Percentiles rank a stretch among this genome's conserved stretches.
phyloP scores from a whole-genome alignment of 2,888 invertebrate genomes.

The Muscina levida region DNA sequence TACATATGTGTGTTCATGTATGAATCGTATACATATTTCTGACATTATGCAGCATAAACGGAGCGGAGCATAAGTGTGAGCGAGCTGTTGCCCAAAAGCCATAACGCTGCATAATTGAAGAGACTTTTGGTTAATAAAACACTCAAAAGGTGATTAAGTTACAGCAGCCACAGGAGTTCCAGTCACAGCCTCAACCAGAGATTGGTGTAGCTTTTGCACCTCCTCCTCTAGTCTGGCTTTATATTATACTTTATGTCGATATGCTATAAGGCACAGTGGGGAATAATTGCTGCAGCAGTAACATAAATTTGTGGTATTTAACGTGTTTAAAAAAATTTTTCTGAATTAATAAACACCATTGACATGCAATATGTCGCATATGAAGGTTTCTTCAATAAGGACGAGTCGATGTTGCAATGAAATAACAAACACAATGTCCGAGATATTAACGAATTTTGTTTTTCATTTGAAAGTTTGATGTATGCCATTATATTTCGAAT shows the following conservation, averaged over 20 bases:
- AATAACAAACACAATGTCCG: no score
- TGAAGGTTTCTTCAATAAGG: no score
- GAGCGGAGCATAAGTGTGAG: background rate
- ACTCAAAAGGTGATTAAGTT: constrained; percentile 68
- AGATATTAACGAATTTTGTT: no score
- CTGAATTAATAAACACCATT: no score
- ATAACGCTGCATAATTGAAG: constrained; percentile 77
- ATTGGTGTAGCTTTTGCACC: background rate
- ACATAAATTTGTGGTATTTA: no score
- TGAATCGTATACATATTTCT: background rate
- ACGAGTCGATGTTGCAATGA: no score
- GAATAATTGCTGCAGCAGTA: no score
- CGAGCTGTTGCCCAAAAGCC: constrained; percentile 67
- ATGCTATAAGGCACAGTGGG: background rate
- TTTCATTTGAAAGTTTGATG: no score
- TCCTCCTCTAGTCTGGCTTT: background rate
- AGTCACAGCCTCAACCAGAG: background rate
- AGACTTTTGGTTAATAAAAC: constrained; percentile 72
- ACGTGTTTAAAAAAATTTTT: no score
- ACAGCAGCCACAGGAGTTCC: constrained; percentile 20
- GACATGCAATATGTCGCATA: no score
- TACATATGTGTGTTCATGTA: background rate
- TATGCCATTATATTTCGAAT: no score
- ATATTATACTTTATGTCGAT: constrained; percentile 12
- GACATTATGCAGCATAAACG: background rate